Base-by-base conservation (phyloP, 2,888 invertebrate species). In the Clusia tigrina region DNA sequence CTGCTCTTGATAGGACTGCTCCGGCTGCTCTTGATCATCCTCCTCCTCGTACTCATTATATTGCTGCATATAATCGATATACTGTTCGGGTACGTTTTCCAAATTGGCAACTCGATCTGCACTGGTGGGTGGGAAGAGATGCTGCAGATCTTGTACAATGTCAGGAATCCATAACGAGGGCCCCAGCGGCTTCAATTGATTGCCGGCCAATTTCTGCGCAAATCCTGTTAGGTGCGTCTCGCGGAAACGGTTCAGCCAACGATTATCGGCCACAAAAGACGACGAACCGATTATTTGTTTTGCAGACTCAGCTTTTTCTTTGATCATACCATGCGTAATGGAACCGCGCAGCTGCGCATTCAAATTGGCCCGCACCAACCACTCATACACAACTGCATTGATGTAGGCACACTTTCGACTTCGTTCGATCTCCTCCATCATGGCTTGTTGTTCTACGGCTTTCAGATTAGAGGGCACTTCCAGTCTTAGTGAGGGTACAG, bases 371-470 rank as follows among this genome's bases (percentile, higher is more conserved):
- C 81, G 70, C 9, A 82, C 75, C 32, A 81, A 62, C 81, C 81
- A 81, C 62, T 81, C 81, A 52, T 81, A 81, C 26, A 81, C 81
- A 1, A 81, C 80, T 2, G 80, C 78, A 71, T 80, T 81, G 22
- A 81, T 75, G 51, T 78, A 81, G 52, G 81, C 79, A 63, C 81
- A 79, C 52, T 81, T 81, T 15, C 79, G 69, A 52, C 81, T 80
- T 1, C 79, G 69, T n/a, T 80, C 81, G 15, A 81, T 76, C 59
- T 78, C 79, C 59, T 81, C 81, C 9, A 81, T 73, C 72, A 78
- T 76, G 1, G 80, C 78, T 63, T 78, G 78, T 51, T 78, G 78
- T 54, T 80, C 80, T 15, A 79, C 77, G 0, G 77, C 78, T 55
- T 78, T 80, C 55, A 80, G 60, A 57, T 81, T 79, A 0, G 77